These are phyloP conservation scores for Drosophila bifasciata DNA, from an alignment of 1,140 invertebrate species.

Conservation along the genomic window DNA sequence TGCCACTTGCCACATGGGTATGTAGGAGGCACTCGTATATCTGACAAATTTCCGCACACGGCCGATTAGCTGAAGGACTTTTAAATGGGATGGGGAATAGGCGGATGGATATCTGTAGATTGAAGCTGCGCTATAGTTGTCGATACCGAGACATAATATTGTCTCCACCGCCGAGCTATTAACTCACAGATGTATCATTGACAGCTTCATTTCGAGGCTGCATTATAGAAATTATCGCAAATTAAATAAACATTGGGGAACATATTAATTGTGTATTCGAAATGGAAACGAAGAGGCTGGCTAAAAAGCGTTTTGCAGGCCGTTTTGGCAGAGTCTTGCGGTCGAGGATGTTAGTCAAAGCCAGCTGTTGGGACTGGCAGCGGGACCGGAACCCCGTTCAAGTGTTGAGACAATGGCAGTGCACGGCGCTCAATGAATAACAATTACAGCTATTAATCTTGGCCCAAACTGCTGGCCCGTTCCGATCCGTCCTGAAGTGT, in stretches of 20 bases:
- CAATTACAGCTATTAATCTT: conserved; percentile 82
- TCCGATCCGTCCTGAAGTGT: conserved; percentile 38
- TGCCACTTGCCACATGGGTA: not conserved
- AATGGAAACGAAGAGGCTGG: conserved; percentile 7
- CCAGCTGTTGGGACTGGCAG: conserved; percentile 51
- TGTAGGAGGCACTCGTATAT: not conserved
- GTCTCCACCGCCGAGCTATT: not conserved
- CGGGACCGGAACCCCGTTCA: conserved; percentile 25
- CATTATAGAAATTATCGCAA: conserved; percentile 53
- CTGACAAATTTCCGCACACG: conserved; percentile 1
- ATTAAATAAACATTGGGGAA: conserved; percentile 58
- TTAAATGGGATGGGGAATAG: too few species aligned
- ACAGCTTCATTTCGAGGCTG: conserved; percentile 38
- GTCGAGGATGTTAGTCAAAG: conserved; percentile 47
- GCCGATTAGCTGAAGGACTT: conserved; percentile 22
- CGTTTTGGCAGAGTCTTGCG: conserved; percentile 62
- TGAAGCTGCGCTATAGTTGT: too few species aligned
- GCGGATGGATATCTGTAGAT: too few species aligned
- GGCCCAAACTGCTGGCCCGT: conserved; percentile 57
- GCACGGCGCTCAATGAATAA: conserved; percentile 79
- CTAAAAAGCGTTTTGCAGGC: conserved; percentile 19
- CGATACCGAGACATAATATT: not conserved
- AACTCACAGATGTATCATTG: conserved; percentile 31
- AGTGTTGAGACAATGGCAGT: conserved; percentile 80
- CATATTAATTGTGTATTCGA: conserved; percentile 24